phyloP scores from a whole-genome alignment of 2,888 invertebrate genomes.

The Gnatocerus cornutus region DNA sequence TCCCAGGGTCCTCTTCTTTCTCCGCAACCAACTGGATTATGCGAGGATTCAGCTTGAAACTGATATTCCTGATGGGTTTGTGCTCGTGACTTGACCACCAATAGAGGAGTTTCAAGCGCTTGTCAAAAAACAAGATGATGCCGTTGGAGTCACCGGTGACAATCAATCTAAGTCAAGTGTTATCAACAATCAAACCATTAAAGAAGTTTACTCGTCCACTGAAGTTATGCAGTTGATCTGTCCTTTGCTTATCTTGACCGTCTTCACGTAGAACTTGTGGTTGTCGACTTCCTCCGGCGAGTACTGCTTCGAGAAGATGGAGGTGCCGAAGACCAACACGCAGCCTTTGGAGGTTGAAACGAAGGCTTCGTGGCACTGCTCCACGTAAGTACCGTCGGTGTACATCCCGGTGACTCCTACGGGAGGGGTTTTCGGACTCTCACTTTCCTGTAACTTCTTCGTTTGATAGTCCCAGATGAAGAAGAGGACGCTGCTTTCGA shows the following conservation, averaged over 20 bases:
- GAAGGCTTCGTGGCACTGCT: conserved; percentile 72
- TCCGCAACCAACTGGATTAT: conserved; percentile 48
- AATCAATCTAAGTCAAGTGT: conserved; percentile 56
- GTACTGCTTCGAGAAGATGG: conserved; percentile 69
- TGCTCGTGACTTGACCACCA: conserved; percentile 73
- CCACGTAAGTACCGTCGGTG: conserved; percentile 73
- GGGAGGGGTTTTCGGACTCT: conserved; percentile 68
- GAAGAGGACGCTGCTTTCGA: conserved; percentile 67
- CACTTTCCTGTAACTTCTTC: conserved; percentile 51
- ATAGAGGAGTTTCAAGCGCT: conserved; percentile 74
- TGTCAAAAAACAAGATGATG: conserved; percentile 76
- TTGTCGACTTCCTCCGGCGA: conserved; percentile 64
- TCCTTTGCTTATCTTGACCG: conserved; percentile 67
- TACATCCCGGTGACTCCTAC: conserved; percentile 70
- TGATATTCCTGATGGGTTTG: conserved; percentile 72
- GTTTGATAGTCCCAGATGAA: conserved; percentile 64
- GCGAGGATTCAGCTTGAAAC: conserved; percentile 70
- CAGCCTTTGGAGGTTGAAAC: conserved; percentile 73
- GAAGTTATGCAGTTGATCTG: conserved; percentile 72
- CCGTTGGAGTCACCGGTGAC: conserved; percentile 75
- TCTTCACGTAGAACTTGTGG: conserved; percentile 72
- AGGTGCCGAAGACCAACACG: conserved; percentile 73
- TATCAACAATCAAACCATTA: not conserved
- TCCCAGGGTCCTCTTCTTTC: conserved; percentile 1
- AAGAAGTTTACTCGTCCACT: conserved; percentile 71